A percentile compares a stretch with the other conserved stretches of the same genome.
These are phyloP conservation scores for Actinostola sp. DNA, from an alignment of 92 coral and sea anemone species.

Conservation along the genomic window DNA sequence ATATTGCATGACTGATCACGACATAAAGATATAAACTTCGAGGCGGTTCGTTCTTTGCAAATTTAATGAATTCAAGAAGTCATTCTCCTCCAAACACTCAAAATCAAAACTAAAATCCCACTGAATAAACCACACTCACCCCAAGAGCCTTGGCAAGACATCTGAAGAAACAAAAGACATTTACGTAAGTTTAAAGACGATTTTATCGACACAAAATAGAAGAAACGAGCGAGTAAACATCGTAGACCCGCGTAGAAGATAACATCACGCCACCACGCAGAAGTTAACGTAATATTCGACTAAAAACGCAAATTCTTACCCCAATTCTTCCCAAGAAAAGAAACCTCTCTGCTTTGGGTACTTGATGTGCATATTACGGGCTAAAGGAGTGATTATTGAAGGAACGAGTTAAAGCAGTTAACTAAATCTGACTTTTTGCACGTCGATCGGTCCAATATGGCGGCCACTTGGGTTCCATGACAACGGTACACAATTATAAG, in stretches of 20 bases:
- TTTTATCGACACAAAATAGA: not conserved
- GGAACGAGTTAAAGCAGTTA: too few species aligned
- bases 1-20: too few species aligned
- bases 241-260: not conserved
- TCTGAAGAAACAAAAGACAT: slow-evolving; percentile 33
- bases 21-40: too few species aligned
- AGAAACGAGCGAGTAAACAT: not conserved
- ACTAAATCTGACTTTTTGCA: too few species aligned
- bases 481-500: slow-evolving; percentile 21
- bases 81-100: too few species aligned
- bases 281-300: too few species aligned
- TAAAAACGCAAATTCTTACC: slow-evolving; percentile 56
- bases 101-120: too few species aligned
- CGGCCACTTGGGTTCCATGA: slow-evolving; percentile 18
- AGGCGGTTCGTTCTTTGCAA: too few species aligned
- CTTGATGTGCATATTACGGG: slow-evolving; percentile 69
- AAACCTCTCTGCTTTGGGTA: slow-evolving; percentile 75
- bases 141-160: slow-evolving; percentile 91
- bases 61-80: too few species aligned
- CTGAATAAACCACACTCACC: slow-evolving; percentile 71
- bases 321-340: slow-evolving; percentile 82
- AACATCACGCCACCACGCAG: not conserved
- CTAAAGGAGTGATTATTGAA: not conserved
- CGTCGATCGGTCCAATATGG: slow-evolving; percentile 28
- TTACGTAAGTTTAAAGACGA: not conserved